Base-by-base conservation (phyloP, 2,888 invertebrate genomes). In the Sycophila texana region DNA sequence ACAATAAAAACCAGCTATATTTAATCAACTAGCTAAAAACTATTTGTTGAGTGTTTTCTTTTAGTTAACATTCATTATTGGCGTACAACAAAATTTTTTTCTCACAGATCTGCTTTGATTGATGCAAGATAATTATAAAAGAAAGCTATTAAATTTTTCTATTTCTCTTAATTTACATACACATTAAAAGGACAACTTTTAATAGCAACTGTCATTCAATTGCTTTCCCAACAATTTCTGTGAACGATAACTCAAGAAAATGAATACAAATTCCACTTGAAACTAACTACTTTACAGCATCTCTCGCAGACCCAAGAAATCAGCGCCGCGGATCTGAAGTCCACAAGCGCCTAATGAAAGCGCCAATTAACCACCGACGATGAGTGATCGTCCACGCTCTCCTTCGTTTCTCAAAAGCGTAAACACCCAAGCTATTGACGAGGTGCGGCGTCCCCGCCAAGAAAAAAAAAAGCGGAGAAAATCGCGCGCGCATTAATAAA, bases 361-460 rank as follows among this genome's bases (percentile, higher is more conserved):
- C 18, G 53, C 76, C 63, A 70, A 76, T 76, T 61, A 63, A 76
- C 63, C 22, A n/a, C 10, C 47, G 30, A 16, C 18, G 76, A 68
- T 60, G 53, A 75, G 51, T 70, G 55, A 70, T 63, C 26, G 55
- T 65, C 30, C 13, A 18, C 53, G 20, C 30, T 39, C 39, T 65
- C 63, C 73, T 16, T 39, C 55, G 39, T 66, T 49, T 74, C 74
- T 74, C 58, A 58, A 66, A 66, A 57, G n/a, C 49, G 4, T 26
- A 66, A 66, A 66, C 57, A 66, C 22, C 61, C 12, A 39, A 10
- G 47, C 70, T 39, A 60, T 68, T 30, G 49, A 60, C 22, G 22
- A 16, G 13, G 61, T 14, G 5, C 55, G 10, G 13, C 26, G 26
- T 26, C 26, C 39, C 39, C 39, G 10, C 5, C 10, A 4, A 49